These are phyloP conservation scores for Prionailurus viverrinus DNA, from an alignment of 2,113 vertebrate species.

Conservation along the genomic window DNA sequence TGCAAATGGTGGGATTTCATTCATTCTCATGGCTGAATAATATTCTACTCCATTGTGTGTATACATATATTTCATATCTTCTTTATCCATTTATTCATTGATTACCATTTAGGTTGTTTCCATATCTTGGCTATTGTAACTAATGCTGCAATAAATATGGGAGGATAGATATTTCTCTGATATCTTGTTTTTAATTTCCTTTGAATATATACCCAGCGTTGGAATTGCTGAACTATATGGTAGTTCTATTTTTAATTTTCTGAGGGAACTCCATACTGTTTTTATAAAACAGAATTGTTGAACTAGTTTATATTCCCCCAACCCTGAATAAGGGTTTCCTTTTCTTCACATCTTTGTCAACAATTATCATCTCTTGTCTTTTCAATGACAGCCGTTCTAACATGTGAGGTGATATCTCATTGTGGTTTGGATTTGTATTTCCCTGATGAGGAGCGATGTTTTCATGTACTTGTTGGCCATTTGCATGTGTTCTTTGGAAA, in stretches of 20 bases:
- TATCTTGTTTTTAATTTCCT: neutral
- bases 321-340: neutral
- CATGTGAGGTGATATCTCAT: neutral
- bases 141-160: neutral
- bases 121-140: neutral
- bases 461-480: neutral
- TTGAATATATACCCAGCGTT: neutral
- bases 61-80: neutral
- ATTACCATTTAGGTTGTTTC: neutral
- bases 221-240: neutral
- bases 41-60: neutral
- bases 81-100: neutral
- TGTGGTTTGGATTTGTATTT: neutral
- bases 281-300: neutral
- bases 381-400: neutral
- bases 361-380: neutral
- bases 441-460: neutral
- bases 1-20: neutral
- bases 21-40: neutral
- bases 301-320: neutral
- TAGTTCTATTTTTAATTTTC: neutral
- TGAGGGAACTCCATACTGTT: neutral
- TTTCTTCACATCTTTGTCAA: neutral
- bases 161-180: neutral
- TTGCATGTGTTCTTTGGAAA: neutral